These are phyloP conservation scores for Tamandua tetradactyla DNA, from an alignment of 2,797 vertebrate species.

Conservation along the genomic window DNA sequence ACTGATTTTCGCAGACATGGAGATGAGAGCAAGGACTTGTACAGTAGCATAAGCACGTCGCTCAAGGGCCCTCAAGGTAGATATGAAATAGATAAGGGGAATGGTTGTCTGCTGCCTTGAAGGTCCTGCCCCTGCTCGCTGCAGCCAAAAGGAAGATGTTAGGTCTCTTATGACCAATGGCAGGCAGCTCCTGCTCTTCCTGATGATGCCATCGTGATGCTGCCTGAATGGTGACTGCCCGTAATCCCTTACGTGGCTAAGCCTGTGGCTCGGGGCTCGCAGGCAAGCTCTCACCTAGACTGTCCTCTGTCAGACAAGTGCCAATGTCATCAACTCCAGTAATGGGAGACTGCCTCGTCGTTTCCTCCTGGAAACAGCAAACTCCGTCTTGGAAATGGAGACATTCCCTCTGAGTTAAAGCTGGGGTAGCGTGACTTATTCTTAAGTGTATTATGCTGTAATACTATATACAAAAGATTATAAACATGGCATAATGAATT, in stretches of 20 bases:
- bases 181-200: neutral
- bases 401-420: no score
- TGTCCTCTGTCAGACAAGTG: neutral
- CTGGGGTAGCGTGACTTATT: neutral
- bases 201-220: no score
- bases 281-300: neutral
- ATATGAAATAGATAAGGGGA: no score
- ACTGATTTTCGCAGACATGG: no score
- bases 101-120: no score
- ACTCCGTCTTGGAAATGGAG: neutral
- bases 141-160: neutral
- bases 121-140: no score
- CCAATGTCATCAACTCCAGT: neutral
- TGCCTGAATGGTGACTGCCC: no score
- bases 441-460: neutral
- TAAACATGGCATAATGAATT: neutral
- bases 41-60: no score
- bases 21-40: no score
- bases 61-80: no score
- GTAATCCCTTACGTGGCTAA: no score
- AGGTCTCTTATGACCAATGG: no score
- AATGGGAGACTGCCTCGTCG: accelerated
- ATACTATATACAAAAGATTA: neutral
- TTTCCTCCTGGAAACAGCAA: neutral
- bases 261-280: neutral